Evolutionary conservation across 53 echinoderm and acorn worm genomes (phyloP), one percentile per base, ranked within the genome.

Genomic region (Patiria pectinifera): DNA sequence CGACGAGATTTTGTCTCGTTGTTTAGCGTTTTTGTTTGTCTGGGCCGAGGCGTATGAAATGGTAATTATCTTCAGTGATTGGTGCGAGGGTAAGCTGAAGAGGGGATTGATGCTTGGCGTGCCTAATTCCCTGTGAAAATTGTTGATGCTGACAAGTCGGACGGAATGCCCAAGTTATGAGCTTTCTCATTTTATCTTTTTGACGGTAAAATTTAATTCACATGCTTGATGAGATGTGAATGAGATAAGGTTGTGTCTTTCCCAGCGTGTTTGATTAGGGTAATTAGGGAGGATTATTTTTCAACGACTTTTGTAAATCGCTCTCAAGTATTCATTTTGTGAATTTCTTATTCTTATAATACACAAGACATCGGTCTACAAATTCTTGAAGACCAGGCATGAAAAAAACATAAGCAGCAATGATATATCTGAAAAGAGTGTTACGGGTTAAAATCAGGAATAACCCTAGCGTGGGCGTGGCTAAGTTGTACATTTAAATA

Each of bases 11-110:
- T 59, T 14, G 69, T 15, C 21, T 45, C 19, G 59, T 86, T 35
- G 45, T 78, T 15, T 24, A 47, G 9, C 15, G 16, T 46, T 44
- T 79, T 45, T 79, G 61, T 15, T 88, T 60, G 78, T 88, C 77
- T 87, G 46, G 35, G 16, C 60, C 23, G 88, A 59, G 78, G 53
- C 4, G 77, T 88, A 76, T 88, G 88, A 76, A 44, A 61, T 77
- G 58, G 78, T 53, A 88, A 88, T 88, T 88, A 88, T 78, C 88
- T 78, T 23, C 59, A 59, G 53, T 23, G 82, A 82, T 21, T 82
- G 53, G 24, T 49, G n/a, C 53, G 82, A 45, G 79, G 11, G 79
- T 45, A 11, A 78, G 79, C 79, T 45, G 21, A 24, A 24, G 26
- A 23, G 19, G 47, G 46, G 80, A 3, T 76, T 26, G 44, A 15